Evolutionary conservation across 2,797 vertebrate genomes (phyloP), one percentile per base, ranked within the genome.

Genomic region (Corythornis leucogaster): DNA sequence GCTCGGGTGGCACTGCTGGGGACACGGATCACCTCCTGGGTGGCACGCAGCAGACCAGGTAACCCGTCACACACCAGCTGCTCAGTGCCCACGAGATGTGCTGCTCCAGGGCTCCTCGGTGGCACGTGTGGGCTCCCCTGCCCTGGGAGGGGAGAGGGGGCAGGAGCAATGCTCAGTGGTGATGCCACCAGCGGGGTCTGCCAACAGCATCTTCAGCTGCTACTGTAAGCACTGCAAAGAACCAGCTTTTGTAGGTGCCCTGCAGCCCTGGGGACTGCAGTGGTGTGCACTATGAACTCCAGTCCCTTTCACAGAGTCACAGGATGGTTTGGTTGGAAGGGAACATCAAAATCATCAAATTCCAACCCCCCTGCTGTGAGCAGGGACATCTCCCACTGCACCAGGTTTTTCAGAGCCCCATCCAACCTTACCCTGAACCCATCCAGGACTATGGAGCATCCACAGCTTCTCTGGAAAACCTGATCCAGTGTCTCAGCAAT

Each of bases 41-140:
- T 20, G 54, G 5, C 24, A 8, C 0, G 3, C 1, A 4, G 4
- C 26, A 5, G 26, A 9, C 9, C 10, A 1, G 51, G n/a, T 15
- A 35, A 0, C 11, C 14, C 45, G 12, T 46, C 19, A 20, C 45
- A 20, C 45, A 21, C 45, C 19, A 40, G 38, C 45, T 46, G 45
- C 45, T 21, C 9, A 12, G 45, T 21, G 45, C 21, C 28, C 22
- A 4, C 1, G 3, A 2, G 35, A 6, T 40, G 38, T 10, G 3
- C 3, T 26, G 26, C 42, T 26, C 5, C 21, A 2, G 1, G 20
- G 31, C 12, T 17, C 1, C 1, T 3, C 15, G 6, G 28, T 6
- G 31, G 53, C 5, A 18, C 0, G 3, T 14, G n/a, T 14, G 43
- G 63, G 2, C 5, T 30, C 5, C 33, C 3, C n/a, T 31, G 25